phyloP scores from a whole-genome alignment of 2,797 vertebrate genomes.

The Gobio occitaniae region DNA sequence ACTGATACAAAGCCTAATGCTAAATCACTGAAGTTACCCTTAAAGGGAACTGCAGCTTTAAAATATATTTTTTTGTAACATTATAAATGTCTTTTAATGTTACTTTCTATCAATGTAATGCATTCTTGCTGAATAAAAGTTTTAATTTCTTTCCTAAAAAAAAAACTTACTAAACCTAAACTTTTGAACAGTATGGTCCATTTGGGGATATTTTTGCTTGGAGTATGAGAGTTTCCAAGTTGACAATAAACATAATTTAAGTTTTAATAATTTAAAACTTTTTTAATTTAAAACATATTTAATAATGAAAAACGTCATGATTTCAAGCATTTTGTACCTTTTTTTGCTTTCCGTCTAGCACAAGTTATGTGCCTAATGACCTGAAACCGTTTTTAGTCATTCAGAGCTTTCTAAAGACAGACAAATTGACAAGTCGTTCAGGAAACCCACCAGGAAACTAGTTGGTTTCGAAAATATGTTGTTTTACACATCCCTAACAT shows the following conservation, averaged over 20 bases:
- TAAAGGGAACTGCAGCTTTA: no score
- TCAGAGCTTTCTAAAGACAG: not conserved
- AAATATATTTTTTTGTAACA: no score
- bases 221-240: not conserved
- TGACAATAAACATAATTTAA: not conserved
- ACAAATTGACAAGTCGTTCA: not conserved
- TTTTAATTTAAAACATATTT: no score
- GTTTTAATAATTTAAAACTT: not conserved
- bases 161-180: no score
- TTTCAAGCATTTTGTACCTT: not conserved
- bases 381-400: not conserved
- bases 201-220: not conserved
- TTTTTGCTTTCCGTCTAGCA: not conserved
- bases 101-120: not conserved
- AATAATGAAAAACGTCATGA: not conserved
- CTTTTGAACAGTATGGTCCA: not conserved
- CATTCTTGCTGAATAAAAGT: no score
- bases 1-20: no score
- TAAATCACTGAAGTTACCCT: no score
- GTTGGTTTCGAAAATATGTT: not conserved
- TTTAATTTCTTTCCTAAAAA: no score
- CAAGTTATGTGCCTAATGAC: not conserved
- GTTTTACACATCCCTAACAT: slow-evolving; percentile 9
- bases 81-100: not conserved
- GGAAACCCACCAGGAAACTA: not conserved